Conservation (phyloP, 2,888 invertebrate genomes). For the Idaea biselata region DNA sequence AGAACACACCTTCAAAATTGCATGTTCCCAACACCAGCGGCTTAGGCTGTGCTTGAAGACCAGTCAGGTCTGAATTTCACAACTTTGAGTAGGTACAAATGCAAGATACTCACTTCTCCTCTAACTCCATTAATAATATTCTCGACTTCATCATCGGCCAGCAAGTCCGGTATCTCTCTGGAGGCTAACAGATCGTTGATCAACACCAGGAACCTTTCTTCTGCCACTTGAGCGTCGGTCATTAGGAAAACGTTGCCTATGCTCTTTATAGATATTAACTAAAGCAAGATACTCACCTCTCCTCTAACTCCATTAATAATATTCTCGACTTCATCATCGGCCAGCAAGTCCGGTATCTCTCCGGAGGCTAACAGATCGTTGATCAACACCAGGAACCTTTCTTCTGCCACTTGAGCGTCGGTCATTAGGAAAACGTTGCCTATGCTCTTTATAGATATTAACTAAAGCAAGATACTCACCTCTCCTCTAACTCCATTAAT, state of each 20-base stretch:
- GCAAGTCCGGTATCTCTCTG: constrained; percentile 94
- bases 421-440: constrained; percentile 96
- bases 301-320: constrained; percentile 88
- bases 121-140: constrained; percentile 89
- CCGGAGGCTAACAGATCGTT: constrained; percentile 97
- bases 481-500: constrained; percentile 88
- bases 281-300: constrained; percentile 74
- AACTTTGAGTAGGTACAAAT: too few relatives aligned
- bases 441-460: too few relatives aligned
- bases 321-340: constrained; percentile 95
- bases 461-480: constrained; percentile 52
- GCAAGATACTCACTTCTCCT: constrained; percentile 80
- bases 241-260: too few relatives aligned
- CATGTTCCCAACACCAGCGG: too few relatives aligned
- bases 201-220: constrained; percentile 93
- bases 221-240: constrained; percentile 95
- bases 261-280: too few relatives aligned
- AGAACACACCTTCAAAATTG: too few relatives aligned
- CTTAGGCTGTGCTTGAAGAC: neutral
- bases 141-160: constrained; percentile 94
- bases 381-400: constrained; percentile 93
- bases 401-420: constrained; percentile 94
- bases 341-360: constrained; percentile 93
- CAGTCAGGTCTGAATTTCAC: neutral
- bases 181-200: constrained; percentile 96